Evolutionary conservation across 2,113 vertebrate genomes (phyloP).

Genomic region (Dinomys branickii): DNA sequence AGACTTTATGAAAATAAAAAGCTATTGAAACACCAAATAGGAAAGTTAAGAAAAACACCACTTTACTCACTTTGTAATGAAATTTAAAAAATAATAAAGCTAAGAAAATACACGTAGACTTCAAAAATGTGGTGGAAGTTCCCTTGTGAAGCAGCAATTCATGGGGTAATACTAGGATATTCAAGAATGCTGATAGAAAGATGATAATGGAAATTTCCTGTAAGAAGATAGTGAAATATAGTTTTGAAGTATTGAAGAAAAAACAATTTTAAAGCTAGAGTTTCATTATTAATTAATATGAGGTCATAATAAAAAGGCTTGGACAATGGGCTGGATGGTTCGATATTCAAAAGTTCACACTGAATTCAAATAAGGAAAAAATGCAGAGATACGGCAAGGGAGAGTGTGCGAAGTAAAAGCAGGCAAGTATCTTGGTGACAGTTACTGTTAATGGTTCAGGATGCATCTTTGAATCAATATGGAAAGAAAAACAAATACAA

Average conservation of each 20-base stretch:
- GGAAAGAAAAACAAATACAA: neutral
- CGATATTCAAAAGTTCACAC: neutral
- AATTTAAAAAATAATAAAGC: constrained; percentile 8
- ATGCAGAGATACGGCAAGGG: neutral
- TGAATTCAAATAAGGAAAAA: neutral
- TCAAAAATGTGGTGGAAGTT: neutral
- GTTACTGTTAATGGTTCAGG: neutral
- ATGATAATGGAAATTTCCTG: neutral
- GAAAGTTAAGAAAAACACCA: neutral
- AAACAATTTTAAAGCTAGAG: constrained; percentile 30
- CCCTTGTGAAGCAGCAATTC: neutral
- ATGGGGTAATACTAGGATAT: neutral
- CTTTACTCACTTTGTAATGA: neutral
- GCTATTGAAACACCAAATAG: neutral
- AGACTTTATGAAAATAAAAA: neutral
- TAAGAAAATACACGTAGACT: neutral
- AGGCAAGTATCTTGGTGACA: neutral
- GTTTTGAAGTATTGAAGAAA: neutral
- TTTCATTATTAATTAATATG: neutral
- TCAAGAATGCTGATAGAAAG: neutral
- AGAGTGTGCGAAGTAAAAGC: neutral
- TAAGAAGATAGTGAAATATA: neutral
- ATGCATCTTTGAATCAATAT: neutral
- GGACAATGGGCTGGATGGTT: neutral
- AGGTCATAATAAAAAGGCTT: neutral